These are phyloP conservation scores for Vombatus ursinus DNA, from an alignment of 2,113 vertebrate genomes.

Conservation along the genomic window DNA sequence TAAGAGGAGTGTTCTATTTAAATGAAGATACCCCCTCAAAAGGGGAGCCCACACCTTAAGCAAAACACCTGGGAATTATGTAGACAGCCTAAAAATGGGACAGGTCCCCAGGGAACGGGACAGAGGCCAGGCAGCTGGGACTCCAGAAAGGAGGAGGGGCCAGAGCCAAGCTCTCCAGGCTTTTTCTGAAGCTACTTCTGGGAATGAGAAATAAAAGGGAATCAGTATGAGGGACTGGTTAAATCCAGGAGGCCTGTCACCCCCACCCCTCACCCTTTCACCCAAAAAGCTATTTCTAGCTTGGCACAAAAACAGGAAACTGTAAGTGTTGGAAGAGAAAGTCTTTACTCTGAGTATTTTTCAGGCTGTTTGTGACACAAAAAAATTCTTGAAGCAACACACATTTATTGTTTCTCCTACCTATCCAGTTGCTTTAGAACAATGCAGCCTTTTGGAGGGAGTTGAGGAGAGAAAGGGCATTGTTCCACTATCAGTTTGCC, in stretches of 20 bases:
- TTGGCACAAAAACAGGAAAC: conserved; percentile 51
- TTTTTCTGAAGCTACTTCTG: not conserved
- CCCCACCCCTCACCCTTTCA: not conserved
- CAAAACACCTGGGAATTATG: not conserved
- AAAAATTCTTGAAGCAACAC: not conserved
- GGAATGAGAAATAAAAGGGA: not conserved
- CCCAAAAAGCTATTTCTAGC: not conserved
- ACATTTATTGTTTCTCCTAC: not conserved
- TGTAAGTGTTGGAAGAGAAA: not conserved
- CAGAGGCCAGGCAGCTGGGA: not conserved
- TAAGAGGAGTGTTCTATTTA: not conserved
- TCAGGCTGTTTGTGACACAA: not conserved
- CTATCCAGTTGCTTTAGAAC: not conserved
- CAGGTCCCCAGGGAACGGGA: not conserved
- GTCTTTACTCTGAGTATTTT: not conserved
- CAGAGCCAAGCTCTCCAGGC: not conserved
- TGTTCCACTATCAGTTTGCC: not conserved
- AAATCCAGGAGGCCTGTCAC: not conserved
- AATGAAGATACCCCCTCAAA: not conserved
- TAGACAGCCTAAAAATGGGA: not conserved
- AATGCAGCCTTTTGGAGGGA: not conserved
- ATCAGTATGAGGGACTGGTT: not conserved
- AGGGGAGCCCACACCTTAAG: not conserved
- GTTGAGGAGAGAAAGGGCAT: not conserved
- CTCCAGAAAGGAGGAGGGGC: not conserved